phyloP scores from a whole-genome alignment of 1,140 invertebrate species.

The Babylonia areolata region DNA sequence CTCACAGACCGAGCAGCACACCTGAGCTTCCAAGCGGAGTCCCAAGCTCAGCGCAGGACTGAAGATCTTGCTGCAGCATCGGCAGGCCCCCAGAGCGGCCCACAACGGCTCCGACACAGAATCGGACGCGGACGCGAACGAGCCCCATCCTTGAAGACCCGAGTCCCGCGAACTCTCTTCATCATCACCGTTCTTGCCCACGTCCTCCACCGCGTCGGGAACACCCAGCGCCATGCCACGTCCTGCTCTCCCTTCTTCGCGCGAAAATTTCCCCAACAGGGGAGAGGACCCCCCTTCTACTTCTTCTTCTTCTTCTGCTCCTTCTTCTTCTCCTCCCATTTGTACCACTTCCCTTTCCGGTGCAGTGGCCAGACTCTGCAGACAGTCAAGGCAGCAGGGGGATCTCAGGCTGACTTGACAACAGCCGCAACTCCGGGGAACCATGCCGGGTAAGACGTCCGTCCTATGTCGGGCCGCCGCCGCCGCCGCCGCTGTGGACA shows the following conservation, averaged over 20 bases:
- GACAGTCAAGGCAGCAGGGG: background rate
- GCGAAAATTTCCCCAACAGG: background rate
- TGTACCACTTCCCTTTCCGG: too few relatives aligned
- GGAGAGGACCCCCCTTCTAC: background rate
- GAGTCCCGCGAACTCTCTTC: background rate
- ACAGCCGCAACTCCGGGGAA: background rate
- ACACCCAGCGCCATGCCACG: background rate
- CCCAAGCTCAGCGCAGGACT: background rate
- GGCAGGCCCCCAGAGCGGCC: background rate
- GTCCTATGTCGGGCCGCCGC: background rate
- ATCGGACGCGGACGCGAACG: too few relatives aligned
- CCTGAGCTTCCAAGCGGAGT: background rate
- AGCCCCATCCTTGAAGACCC: background rate
- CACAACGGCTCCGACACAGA: background rate
- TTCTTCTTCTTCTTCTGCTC: background rate
- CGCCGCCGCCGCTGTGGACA: background rate
- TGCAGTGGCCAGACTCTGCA: too few relatives aligned
- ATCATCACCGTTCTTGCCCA: background rate
- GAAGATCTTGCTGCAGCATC: background rate
- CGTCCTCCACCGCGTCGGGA: background rate
- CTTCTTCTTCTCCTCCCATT: background rate
- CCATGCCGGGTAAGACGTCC: background rate
- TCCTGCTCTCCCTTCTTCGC: background rate
- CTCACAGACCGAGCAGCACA: background rate
- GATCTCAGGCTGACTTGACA: background rate